A percentile compares a stretch with the other conserved stretches of the same genome.
phyloP scores from a whole-genome alignment of 2,888 invertebrate genomes.

The Spisula solida region DNA sequence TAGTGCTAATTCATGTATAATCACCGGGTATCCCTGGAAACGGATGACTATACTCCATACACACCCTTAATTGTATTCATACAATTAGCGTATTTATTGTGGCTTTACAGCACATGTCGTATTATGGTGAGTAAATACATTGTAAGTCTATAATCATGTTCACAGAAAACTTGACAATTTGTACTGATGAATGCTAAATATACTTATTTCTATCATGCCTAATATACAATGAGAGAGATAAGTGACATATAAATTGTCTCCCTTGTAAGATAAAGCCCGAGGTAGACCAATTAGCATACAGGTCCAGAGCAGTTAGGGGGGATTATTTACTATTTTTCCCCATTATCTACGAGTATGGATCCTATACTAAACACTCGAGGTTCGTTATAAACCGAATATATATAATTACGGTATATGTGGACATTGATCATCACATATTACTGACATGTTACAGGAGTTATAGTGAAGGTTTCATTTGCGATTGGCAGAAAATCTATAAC shows the following conservation, averaged over 20 bases:
- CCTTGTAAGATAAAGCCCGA: too few relatives aligned
- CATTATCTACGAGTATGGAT: too few relatives aligned
- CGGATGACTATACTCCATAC: neutral
- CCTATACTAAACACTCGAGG: neutral
- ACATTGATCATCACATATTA: neutral
- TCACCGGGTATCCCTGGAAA: neutral
- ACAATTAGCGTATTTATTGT: neutral
- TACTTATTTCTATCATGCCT: neutral
- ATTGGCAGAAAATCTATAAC: conserved; percentile 4
- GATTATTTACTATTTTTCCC: too few relatives aligned
- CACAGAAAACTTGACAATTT: neutral
- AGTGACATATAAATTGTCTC: too few relatives aligned
- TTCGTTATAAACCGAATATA: neutral
- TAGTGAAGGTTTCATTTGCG: neutral
- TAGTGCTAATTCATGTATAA: neutral
- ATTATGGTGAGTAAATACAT: neutral
- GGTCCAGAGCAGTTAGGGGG: too few relatives aligned
- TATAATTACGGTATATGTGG: neutral
- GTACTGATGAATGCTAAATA: neutral
- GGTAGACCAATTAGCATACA: too few relatives aligned
- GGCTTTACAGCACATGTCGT: neutral
- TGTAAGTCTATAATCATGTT: neutral
- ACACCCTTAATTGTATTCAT: neutral
- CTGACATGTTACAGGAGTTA: neutral
- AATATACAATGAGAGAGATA: neutral